Conservation (phyloP, 2,113 vertebrate species). For the Motacilla tschutschensis region DNA sequence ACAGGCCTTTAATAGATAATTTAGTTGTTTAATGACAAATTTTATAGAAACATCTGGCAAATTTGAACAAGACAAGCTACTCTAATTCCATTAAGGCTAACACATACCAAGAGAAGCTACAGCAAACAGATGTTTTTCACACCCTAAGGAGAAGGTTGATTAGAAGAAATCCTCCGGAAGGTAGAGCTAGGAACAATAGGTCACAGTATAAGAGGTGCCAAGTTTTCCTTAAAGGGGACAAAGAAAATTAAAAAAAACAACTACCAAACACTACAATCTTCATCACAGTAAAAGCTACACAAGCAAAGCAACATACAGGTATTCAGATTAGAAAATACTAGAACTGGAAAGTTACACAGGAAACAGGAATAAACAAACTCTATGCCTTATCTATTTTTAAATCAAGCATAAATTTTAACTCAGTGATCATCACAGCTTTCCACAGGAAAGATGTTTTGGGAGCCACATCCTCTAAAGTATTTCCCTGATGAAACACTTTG, state of each 20-base stretch:
- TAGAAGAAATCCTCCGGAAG: slow-evolving; percentile 49
- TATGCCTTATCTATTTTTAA: slow-evolving; percentile 4
- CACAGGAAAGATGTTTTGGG: neutral
- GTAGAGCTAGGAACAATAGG: slow-evolving; percentile 44
- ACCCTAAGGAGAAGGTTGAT: neutral
- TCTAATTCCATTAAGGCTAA: neutral
- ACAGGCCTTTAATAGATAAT: neutral
- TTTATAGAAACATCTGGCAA: neutral
- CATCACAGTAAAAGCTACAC: neutral
- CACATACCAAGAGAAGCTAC: neutral
- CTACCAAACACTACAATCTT: neutral
- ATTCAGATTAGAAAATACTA: neutral
- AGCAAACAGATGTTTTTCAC: slow-evolving; percentile 12
- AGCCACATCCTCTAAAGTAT: neutral
- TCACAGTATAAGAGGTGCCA: neutral
- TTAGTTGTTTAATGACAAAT: neutral
- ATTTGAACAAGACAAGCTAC: neutral
- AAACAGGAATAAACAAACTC: slow-evolving; percentile 21
- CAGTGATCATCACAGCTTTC: neutral
- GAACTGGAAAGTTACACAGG: slow-evolving; percentile 5
- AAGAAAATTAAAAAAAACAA: neutral
- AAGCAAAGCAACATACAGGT: neutral
- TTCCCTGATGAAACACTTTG: neutral
- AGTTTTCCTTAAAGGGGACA: slow-evolving; percentile 11
- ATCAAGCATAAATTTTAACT: slow-evolving; percentile 4